Percentiles rank a stretch among this genome's conserved stretches.
Conservation (phyloP, 2,797 vertebrate genomes). For the Sebastes baramenuke region DNA sequence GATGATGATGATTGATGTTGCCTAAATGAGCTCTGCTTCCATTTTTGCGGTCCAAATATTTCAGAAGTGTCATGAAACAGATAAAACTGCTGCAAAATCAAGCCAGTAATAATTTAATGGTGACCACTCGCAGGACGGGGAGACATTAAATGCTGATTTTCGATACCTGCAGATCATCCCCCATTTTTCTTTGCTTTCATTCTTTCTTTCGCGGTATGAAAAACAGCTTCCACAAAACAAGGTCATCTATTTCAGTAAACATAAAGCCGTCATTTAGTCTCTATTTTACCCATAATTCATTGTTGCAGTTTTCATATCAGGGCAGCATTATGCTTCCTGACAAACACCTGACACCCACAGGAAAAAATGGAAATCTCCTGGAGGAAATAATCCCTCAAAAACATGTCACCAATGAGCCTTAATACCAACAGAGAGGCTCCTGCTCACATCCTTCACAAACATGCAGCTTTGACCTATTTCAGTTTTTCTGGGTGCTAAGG, state of each 20-base stretch:
- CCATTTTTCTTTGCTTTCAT: not conserved
- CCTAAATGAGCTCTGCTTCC: not conserved
- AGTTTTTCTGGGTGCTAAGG: too few species aligned
- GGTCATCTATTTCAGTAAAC: not conserved
- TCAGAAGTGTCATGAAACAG: not conserved
- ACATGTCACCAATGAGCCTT: not conserved
- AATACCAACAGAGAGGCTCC: not conserved
- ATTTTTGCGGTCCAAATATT: not conserved
- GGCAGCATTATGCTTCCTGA: constrained; percentile 4
- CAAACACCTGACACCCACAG: constrained; percentile 9
- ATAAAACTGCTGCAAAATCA: not conserved
- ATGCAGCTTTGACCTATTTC: not conserved
- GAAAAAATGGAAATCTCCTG: not conserved
- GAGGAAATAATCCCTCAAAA: constrained; percentile 3
- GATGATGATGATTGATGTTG: not conserved
- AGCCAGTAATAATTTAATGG: not conserved
- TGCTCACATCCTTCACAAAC: constrained; percentile 6
- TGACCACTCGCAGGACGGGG: not conserved
- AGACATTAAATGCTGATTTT: not conserved
- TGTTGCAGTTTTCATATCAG: not conserved
- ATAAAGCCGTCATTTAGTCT: not conserved
- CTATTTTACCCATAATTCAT: not conserved
- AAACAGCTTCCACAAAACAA: not conserved
- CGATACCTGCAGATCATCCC: not conserved
- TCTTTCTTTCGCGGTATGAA: not conserved